Evolutionary conservation across 2,888 invertebrate genomes (phyloP).

Genomic region (Lydus trimaculatus): DNA sequence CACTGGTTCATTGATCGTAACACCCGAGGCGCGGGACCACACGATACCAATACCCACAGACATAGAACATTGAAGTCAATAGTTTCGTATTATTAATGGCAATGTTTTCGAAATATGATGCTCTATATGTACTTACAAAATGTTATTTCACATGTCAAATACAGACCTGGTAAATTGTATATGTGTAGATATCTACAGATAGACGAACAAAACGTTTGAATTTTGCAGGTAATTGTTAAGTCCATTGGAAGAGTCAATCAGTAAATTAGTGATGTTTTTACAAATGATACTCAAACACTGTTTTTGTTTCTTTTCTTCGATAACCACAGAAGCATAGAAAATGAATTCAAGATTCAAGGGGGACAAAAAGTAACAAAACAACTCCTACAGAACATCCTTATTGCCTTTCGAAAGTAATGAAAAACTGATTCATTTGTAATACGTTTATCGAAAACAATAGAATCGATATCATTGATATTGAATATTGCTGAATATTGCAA

Average conservation of each 20-base stretch:
- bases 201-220: too few relatives aligned
- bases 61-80: slow-evolving; percentile 49
- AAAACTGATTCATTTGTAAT: not conserved
- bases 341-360: not conserved
- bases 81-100: slow-evolving; percentile 51
- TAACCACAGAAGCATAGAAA: not conserved
- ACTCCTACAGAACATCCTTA: not conserved
- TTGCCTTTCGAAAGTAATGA: not conserved
- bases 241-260: too few relatives aligned
- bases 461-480: not conserved
- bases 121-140: slow-evolving; percentile 17
- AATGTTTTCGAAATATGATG: slow-evolving; percentile 38
- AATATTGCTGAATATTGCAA: not conserved
- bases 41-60: slow-evolving; percentile 43
- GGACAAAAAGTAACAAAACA: not conserved
- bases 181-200: not conserved
- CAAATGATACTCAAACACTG: too few relatives aligned
- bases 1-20: slow-evolving; percentile 52
- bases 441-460: not conserved
- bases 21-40: slow-evolving; percentile 48
- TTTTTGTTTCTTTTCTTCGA: too few relatives aligned
- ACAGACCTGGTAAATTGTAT: not conserved
- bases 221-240: not conserved
- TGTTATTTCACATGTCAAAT: slow-evolving; percentile 25
- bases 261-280: too few relatives aligned